Base-by-base conservation (phyloP, 2,888 invertebrate genomes). In the Perithous albicinctus region DNA sequence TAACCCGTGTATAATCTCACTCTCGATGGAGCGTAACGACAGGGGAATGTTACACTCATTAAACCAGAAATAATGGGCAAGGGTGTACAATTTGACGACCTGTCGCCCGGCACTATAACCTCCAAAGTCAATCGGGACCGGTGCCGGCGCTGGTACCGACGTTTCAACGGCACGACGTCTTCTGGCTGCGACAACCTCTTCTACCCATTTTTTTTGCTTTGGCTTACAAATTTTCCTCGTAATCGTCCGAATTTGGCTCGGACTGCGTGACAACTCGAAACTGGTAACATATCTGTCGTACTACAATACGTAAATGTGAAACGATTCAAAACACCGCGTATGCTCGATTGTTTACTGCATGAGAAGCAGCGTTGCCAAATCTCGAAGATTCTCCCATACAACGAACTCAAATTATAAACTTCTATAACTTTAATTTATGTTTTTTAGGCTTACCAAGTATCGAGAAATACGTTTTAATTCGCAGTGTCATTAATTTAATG, bases 11-110 rank as follows among this genome's bases (percentile, higher is more conserved):
- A 56, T 66, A 32, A 32, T 51, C 20, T 80, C 56, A 43, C 43
- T 38, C 26, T 48, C 23, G 1, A 72, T 38, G 32, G 23, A 35
- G 48, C 72, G 64, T 20, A 80, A 41, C 12, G 72, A 77, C 29
- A 77, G 61, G 29, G 56, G 38, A 59, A n/a, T 61, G 15, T 80
- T 38, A 35, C 72, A 77, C 15, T 8, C 23, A 35, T 63, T 63
- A 35, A 70, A 80, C 77, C 77, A 80, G 26, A 80, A 59, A 23
- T 77, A 29, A 10, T 51, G 12, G 12, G 41, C 80, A 35, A 72
- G 26, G 35, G 59, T 64, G 7, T 69, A 4, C 32, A 77, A 29
- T 38, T 80, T 48, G 15, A 77, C 56, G 32, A 77, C 29, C 32
- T 77, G 63, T 7, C 76, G 70, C n/a, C 77, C 72, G 35, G 29